Percentiles rank a stretch among this genome's conserved stretches.
phyloP scores from a whole-genome alignment of 2,113 vertebrate genomes.

The Pitta sordida region DNA sequence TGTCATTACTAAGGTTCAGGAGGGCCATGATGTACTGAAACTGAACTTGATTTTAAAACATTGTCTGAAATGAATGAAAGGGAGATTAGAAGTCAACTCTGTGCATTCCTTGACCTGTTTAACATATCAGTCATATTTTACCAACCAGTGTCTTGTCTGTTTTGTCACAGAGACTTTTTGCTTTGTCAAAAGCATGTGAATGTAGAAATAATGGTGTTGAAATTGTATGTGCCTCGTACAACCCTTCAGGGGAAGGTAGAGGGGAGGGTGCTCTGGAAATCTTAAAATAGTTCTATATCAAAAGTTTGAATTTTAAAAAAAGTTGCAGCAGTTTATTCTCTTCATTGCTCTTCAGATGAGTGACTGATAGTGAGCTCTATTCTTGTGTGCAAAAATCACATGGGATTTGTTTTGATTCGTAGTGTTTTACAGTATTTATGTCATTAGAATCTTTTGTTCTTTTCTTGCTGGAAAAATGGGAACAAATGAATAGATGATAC shows the following conservation, averaged over 20 bases:
- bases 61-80: not conserved
- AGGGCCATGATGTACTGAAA: not conserved
- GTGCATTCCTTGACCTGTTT: not conserved
- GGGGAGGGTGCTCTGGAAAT: not conserved
- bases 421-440: not conserved
- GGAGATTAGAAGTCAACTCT: not conserved
- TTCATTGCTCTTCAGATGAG: not conserved
- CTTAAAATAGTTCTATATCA: not conserved
- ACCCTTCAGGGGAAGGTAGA: not conserved
- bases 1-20: not conserved
- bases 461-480: not conserved
- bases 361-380: not conserved
- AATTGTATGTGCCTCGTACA: fast-evolving
- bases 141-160: not conserved
- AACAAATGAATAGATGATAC: not conserved
- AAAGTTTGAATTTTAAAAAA: not conserved
- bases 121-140: not conserved
- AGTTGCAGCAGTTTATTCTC: not conserved
- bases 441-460: not conserved
- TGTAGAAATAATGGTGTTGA: not conserved
- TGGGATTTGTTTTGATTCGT: not conserved
- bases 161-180: not conserved
- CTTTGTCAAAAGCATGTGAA: not conserved
- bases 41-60: not conserved
- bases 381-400: not conserved